Evolutionary conservation across 2,797 vertebrate species (phyloP), one percentile per base, ranked within the genome.

Genomic region (Babyrousa celebensis): DNA sequence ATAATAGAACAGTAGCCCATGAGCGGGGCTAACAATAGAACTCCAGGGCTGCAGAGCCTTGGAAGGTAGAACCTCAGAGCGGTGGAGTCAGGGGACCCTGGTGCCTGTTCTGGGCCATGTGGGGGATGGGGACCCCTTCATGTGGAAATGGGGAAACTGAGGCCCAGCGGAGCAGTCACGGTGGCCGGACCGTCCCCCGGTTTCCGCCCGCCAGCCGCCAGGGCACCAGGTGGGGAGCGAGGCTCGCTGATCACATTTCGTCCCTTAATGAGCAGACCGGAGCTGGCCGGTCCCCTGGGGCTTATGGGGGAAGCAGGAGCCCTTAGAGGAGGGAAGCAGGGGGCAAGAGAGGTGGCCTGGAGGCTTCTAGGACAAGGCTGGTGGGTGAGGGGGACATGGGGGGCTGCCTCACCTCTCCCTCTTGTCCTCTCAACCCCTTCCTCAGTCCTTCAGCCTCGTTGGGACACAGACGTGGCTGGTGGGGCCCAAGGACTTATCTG

Each of bases 181-280:
- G 67, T 78, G 86, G 48, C 94, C 89, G 23, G 5, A 11, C 84
- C 62, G 79, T n/a, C 60, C 78, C 80, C 63, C 21, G 16, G 80
- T 85, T 97, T 94, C 96, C 83, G 75, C 84, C 14, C 12, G 95
- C 96, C 16, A n/a, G 95, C 96, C 14, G 89, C 93, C 96, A 84
- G 43, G 86, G 72, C 96, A 88, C 95, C 97, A 98, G 98, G 97
- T 97, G 97, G 97, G 97, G 84, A 97, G 97, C 96, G 97, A 96
- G 97, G 72, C 89, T 0, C 43, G 0, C 77, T 98, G 97, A 98
- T 98, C 97, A 94, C 94, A 98, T 98, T 98, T 98, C 95, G 32
- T 95, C 94, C 94, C 82, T 85, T 98, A 98, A 98, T 96, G 96
- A 95, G 95, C 96, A 94, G 95, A 97, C 97, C 29, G 91, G 98